Evolutionary conservation across 1,140 invertebrate genomes (phyloP), one percentile per base, ranked within the genome.

Genomic region (Colletes latitarsis): DNA sequence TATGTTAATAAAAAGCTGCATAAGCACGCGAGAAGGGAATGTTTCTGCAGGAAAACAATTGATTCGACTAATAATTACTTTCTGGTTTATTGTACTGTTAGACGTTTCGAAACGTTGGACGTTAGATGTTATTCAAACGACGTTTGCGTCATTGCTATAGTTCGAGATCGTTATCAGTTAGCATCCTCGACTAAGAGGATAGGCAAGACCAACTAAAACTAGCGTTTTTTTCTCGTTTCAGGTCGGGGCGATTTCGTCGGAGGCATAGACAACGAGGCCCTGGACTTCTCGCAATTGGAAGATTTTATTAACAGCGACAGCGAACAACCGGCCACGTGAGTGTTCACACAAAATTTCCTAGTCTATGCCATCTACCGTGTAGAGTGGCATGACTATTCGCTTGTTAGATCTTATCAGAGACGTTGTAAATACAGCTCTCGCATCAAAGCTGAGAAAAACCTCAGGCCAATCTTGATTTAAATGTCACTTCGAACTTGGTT

Each of bases 251-350:
- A 97, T 92, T 97, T 96, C 90, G 95, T 96, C 81, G 96, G 96
- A 84, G 96, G 96, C 69, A 97, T 97, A 86, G 96, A 97, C 89
- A 97, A 97, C 93, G 96, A 97, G 87, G 95, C 96, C 6, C 90
- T 97, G 82, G 96, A 97, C 91, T 97, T 97, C 92, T 96, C 96
- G 77, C 96, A 96, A 89, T 88, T 97, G 89, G 96, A 97, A 89
- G 96, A 96, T 88, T 97, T 97, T 90, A 97, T 97, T 85, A 96
- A 96, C 88, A 95, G 95, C 87, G 95, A 96, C 57, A 95, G 94
- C 55, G 95, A 91, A 73, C 92, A 92, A 81, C 89, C 91, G n/a
- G 91, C 91, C 41, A 92, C 91, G 92, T 93, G 64, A 91, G 93
- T 91, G 71, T 21, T 21, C 6, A 49, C 3, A 4, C 1, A 15